Evolutionary conservation across 2,797 vertebrate species (phyloP), one percentile per base, ranked within the genome.

Genomic region (Muscicapa striata): DNA sequence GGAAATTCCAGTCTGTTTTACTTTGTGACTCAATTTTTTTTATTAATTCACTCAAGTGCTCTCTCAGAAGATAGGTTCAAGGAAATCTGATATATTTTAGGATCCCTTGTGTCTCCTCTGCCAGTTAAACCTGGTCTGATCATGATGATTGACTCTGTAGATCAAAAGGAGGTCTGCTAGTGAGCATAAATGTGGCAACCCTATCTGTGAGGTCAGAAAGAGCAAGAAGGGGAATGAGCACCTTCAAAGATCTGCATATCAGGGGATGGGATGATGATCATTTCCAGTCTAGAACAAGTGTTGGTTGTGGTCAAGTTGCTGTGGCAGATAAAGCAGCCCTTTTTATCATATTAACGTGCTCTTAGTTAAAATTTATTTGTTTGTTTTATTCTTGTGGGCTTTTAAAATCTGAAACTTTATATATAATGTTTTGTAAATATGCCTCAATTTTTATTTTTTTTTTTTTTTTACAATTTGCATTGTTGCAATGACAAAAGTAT

Each of bases 1-100:
- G 95, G 73, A 80, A 91, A 79, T 29, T 49, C 49, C 10, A 16
- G 27, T 49, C 72, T 97, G 51, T 63, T 94, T 96, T 69, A 79
- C 40, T 29, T 58, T 82, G 11, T 92, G 55, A 24, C 41, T 94
- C 27, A 94, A 54, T 3, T 70, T 38, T 9, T 93, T 95, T 87
- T 90, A 82, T 61, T 48, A 80, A 89, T 93, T 95, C 43, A 72
- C n/a, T 3, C 15, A 81, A 54, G 8, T 38, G 5, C 10, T 77
- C 9, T 68, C 24, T 36, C 73, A 94, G 40, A 84, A 46, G 27
- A 46, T 84, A 58, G 95, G 75, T 46, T 67, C 49, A 91, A 93
- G 67, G 52, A 77, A 94, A 30, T 57, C 29, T 43, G 16, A 20
- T 27, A 5, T 93, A 69, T 88, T 51, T 41, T 54, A 72, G 23